These are phyloP conservation scores for Timema podura DNA, from an alignment of 2,888 invertebrate genomes.

Conservation along the genomic window DNA sequence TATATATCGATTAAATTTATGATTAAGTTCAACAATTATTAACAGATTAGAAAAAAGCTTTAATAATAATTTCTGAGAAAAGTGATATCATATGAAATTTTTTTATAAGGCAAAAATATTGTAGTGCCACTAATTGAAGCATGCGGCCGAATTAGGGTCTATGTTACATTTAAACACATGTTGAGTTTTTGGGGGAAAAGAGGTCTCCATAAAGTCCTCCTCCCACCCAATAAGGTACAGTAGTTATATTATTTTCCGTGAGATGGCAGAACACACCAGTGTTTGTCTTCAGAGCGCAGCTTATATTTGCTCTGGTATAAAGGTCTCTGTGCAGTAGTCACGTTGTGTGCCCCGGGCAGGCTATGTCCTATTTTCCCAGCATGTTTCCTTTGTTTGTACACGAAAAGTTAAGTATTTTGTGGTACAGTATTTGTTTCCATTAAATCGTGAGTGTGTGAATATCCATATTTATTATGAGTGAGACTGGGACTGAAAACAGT, in stretches of 20 bases:
- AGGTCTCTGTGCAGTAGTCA: neutral
- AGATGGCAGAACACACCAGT: neutral
- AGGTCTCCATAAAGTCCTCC: neutral
- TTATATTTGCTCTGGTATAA: neutral
- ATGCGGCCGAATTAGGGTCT: neutral
- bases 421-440: neutral
- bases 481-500: constrained; percentile 4
- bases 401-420: neutral
- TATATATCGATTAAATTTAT: too few relatives aligned
- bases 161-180: neutral
- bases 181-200: neutral
- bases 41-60: too few relatives aligned
- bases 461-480: neutral
- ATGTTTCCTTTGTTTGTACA: neutral
- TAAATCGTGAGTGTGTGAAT: neutral
- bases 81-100: too few relatives aligned
- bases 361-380: neutral
- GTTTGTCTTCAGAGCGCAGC: neutral
- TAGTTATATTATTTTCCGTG: neutral
- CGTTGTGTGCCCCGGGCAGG: neutral
- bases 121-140: neutral
- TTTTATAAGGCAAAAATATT: too few relatives aligned
- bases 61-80: too few relatives aligned
- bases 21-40: too few relatives aligned
- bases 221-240: neutral